Base-by-base conservation (phyloP, 2,113 vertebrate species). In the Phyllostomus discolor region DNA sequence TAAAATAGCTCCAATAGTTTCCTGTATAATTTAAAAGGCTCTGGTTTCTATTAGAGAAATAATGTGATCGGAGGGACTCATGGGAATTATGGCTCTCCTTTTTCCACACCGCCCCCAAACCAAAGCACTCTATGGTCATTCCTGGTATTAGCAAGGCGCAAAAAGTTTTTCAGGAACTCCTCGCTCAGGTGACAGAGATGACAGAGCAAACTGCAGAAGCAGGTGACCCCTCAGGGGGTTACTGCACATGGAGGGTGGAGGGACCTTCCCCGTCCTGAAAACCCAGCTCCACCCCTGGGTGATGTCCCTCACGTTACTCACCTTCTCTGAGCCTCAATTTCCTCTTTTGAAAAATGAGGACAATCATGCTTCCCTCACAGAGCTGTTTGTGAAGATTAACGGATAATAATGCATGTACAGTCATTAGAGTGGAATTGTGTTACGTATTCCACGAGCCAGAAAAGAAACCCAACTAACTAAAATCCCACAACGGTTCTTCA, bases 21-120 rank as follows among this genome's bases (percentile, higher is more conserved):
- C 88, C n/a, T 86, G 38, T 38, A 28, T 33, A 16, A 35, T 48
- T 38, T 83, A 75, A 54, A 83, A 81, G 62, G 10, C 82, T n/a
- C 41, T 43, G 19, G 12, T 50, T 88, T 50, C 38, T 28, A 70
- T 38, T 38, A 33, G 66, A 91, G 81, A 94, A 92, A 82, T 79
- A 54, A 78, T n/a, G 57, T 33, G 11, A 83, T 85, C 59, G 11
- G 46, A 96, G 85, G 90, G 95, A 66, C 35, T 48, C 1, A n/a
- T 10, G 62, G 3, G 52, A 91, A 19, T 48, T 48, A 43, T 22
- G 50, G 11, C 50, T 70, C 75, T 85, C 67, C 66, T 4, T 75
- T 50, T 41, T 57, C 66, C 5, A 33, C 54, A 46, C 66, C 72
- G 24, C 22, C 38, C 54, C 48, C 12, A 72, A 31, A 11, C 33